A percentile compares a stretch with the other conserved stretches of the same genome.
Conservation (phyloP, 2,888 invertebrate species). For the Lycocerus yunnanus region DNA sequence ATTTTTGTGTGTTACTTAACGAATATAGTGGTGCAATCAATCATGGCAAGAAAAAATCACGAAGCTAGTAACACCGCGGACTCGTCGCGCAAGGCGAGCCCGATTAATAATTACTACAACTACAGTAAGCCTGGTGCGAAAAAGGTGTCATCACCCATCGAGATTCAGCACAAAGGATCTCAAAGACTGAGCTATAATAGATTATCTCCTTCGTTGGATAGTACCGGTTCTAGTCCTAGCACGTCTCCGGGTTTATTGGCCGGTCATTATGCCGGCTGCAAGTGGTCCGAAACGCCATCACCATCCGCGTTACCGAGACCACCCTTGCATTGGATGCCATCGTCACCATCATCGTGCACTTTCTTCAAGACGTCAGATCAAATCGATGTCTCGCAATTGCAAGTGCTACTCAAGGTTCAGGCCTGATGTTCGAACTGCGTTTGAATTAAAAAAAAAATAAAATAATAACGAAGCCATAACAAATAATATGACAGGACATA, state of each 20-base stretch:
- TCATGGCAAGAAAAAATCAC: slow-evolving; percentile 48
- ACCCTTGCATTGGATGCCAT: slow-evolving; percentile 73
- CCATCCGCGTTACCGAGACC: slow-evolving; percentile 74
- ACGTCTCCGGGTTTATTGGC: slow-evolving; percentile 53
- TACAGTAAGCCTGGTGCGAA: slow-evolving; percentile 15
- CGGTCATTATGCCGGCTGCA: slow-evolving; percentile 68
- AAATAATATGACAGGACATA: slow-evolving; percentile 42
- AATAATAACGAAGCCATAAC: neutral
- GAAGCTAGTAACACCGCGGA: slow-evolving; percentile 38
- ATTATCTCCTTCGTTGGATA: slow-evolving; percentile 31
- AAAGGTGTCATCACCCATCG: slow-evolving; percentile 31
- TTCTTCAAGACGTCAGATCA: slow-evolving; percentile 44
- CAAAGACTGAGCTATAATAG: slow-evolving; percentile 38
- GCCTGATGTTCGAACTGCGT: slow-evolving; percentile 48
- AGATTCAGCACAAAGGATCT: slow-evolving; percentile 20
- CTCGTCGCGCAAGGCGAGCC: slow-evolving; percentile 26
- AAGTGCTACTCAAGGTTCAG: slow-evolving; percentile 55
- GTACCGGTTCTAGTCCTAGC: slow-evolving; percentile 36
- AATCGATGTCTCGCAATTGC: slow-evolving; percentile 50
- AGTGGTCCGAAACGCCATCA: slow-evolving; percentile 72
- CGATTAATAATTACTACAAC: slow-evolving; percentile 25
- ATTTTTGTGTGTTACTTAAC: slow-evolving; percentile 5
- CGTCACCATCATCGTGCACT: slow-evolving; percentile 61
- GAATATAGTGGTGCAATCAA: slow-evolving; percentile 33
- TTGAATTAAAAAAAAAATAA: no score